These are phyloP conservation scores for Hystrix cristata DNA, from an alignment of 2,113 vertebrate genomes.

Conservation along the genomic window DNA sequence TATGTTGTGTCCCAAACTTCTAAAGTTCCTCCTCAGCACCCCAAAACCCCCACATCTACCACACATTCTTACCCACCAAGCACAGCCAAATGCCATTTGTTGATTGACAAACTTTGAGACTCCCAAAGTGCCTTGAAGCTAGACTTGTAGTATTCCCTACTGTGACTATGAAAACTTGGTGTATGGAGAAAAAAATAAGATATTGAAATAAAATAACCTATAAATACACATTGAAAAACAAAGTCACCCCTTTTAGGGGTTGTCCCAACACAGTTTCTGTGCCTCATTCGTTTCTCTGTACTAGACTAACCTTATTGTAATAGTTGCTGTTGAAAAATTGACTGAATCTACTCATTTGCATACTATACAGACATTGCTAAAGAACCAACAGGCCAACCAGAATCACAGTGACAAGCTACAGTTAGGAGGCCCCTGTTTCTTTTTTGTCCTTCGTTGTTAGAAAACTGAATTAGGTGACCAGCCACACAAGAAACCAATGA, in stretches of 20 bases:
- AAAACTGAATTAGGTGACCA: constrained; percentile 89
- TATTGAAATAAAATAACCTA: not conserved
- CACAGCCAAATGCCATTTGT: not conserved
- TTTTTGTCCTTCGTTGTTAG: not conserved
- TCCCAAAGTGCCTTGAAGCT: not conserved
- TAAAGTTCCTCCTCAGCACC: not conserved
- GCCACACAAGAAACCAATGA: constrained; percentile 90
- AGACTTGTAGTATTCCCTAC: not conserved
- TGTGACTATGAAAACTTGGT: not conserved
- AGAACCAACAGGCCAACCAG: not conserved
- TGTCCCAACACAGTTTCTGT: not conserved
- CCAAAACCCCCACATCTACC: rapidly evolving
- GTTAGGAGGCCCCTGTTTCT: not conserved
- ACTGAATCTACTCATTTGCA: not conserved
- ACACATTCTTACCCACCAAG: not conserved
- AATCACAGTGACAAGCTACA: constrained; percentile 36
- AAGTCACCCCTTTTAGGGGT: not conserved
- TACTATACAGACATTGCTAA: not conserved
- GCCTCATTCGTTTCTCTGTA: constrained; percentile 25
- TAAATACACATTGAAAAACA: not conserved
- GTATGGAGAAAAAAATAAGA: not conserved
- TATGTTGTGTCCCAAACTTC: not conserved
- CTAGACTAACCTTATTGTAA: not conserved
- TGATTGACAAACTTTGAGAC: not conserved
- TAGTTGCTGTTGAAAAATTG: not conserved